Evolutionary conservation across 2,888 invertebrate genomes (phyloP).

Genomic region (Disparrhopalites patrizii): DNA sequence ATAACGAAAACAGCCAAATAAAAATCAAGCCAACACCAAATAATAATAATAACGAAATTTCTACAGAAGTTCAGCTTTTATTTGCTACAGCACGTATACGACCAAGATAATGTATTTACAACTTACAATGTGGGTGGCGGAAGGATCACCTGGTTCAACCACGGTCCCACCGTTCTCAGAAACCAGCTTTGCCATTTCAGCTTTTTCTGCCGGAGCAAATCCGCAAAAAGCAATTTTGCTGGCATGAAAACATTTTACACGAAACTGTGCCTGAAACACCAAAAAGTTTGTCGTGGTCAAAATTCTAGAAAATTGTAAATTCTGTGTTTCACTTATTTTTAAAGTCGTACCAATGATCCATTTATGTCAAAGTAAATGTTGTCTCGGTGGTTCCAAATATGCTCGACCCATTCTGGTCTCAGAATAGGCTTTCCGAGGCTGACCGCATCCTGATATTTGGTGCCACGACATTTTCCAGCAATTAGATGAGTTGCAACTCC

Average conservation of each 20-base stretch:
- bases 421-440: constrained; percentile 85
- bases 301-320: neutral
- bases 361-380: constrained; percentile 51
- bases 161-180: constrained; percentile 62
- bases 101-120: too few relatives aligned
- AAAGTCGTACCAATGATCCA: constrained; percentile 29
- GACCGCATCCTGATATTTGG: constrained; percentile 90
- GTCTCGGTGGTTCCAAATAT: constrained; percentile 77
- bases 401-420: constrained; percentile 79
- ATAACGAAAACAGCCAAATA: neutral
- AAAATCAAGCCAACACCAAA: neutral
- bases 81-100: too few relatives aligned
- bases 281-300: too few relatives aligned
- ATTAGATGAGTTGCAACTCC: constrained; percentile 73
- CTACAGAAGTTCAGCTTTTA: too few relatives aligned
- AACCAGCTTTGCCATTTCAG: constrained; percentile 41
- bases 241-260: constrained; percentile 44
- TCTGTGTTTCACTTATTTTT: neutral
- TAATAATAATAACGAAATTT: too few relatives aligned
- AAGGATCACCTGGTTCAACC: constrained; percentile 67
- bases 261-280: constrained; percentile 37
- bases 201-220: constrained; percentile 38
- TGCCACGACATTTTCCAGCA: constrained; percentile 80
- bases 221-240: constrained; percentile 43
- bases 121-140: constrained; percentile 90